These are phyloP conservation scores for Chloebia gouldiae DNA, from an alignment of 2,113 vertebrate species.

Conservation along the genomic window DNA sequence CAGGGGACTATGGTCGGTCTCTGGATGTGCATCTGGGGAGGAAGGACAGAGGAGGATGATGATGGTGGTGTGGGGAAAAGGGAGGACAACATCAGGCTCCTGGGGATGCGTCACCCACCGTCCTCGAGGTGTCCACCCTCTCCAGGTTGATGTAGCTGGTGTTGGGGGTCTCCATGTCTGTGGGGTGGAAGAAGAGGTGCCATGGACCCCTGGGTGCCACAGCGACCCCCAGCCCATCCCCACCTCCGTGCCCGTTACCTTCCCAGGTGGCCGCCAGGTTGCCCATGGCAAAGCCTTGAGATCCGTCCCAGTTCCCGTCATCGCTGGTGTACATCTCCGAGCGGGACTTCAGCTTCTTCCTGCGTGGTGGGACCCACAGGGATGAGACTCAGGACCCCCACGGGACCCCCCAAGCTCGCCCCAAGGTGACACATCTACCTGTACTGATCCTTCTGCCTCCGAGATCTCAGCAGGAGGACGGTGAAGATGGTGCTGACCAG, in stretches of 20 bases:
- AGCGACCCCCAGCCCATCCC: not conserved
- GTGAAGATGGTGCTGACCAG: not conserved
- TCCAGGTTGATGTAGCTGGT: not conserved
- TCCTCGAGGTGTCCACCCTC: not conserved
- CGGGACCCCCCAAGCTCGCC: not conserved
- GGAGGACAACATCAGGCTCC: not conserved
- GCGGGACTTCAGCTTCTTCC: not conserved
- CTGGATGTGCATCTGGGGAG: not conserved
- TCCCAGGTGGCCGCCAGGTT: not conserved
- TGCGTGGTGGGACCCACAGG: not conserved
- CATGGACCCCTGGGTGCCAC: not conserved
- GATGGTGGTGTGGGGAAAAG: too few species aligned
- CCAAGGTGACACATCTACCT: not conserved
- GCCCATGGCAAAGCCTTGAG: rapidly evolving
- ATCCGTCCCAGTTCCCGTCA: rapidly evolving
- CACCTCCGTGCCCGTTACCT: not conserved
- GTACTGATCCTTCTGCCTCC: not conserved
- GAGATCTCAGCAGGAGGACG: not conserved
- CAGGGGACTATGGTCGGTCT: not conserved
- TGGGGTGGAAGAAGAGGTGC: not conserved
- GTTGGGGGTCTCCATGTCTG: not conserved
- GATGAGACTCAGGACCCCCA: not conserved
- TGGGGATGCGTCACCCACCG: not conserved
- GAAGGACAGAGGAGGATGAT: not conserved
- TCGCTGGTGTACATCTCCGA: not conserved